Evolutionary conservation across 2,888 invertebrate species (phyloP), one percentile per base, ranked within the genome.

Genomic region (Cantharis nigra): DNA sequence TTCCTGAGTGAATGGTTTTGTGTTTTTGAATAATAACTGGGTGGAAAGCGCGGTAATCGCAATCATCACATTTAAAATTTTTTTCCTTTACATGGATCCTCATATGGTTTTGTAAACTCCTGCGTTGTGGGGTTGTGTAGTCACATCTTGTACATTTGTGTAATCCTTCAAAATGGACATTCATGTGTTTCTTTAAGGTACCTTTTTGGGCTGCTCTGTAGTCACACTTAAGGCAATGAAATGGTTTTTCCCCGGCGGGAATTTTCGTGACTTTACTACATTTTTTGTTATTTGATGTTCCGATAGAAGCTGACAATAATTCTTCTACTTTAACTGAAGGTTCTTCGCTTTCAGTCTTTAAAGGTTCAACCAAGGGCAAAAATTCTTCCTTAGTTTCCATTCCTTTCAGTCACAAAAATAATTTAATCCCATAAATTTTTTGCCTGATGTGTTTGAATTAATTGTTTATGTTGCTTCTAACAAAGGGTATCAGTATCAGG

Each of bases 81-180:
- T 81, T 82, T 65, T 82, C 82, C 13, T 77, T 91, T 0, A 91
- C 91, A 79, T 92, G 92, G 77, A 90, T 90, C 0, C 90, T 85
- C 90, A 91, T 90, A 80, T 92, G 92, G 1, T 89, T 89, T 69
- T 89, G 90, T n/a, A 92, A 81, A 85, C 92, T 92, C 23, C 91
- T 91, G 80, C 90, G 90, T 85, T 92, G 92, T 80, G 91, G 91
- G 84, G 92, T 92, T 1, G 89, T 88, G 85, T 91, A 92, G 16
- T 90, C 90, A 84, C 92, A 92, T 3, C 88, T 83, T 13, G 89
- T 87, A 83, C 92, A 92, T 16, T 90, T 86, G 83, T 90, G 91
- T 0, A 92, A 92, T 76, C 90, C 89, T 83, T 92, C 92, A 0
- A 92, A 92, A 86, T 92, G 92, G 9, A 91, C 91, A 81, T 92